phyloP scores from a whole-genome alignment of 2,888 invertebrate genomes.

The Himalopsyche kuldschensis region DNA sequence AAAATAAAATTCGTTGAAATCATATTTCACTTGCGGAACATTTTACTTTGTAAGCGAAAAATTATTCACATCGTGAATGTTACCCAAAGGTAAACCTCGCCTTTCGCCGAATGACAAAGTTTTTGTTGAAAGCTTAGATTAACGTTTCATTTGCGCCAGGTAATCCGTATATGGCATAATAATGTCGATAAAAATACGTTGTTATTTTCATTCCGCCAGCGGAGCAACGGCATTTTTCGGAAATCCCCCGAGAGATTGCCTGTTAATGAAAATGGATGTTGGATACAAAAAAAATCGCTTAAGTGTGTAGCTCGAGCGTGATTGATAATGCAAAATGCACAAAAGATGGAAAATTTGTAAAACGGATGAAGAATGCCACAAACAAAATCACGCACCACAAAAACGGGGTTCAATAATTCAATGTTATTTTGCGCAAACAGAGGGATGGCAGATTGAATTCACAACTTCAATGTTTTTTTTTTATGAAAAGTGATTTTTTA shows the following conservation, averaged over 20 bases:
- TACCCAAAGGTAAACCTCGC: not conserved
- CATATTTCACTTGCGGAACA: not conserved
- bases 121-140: not conserved
- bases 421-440: not conserved
- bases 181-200: not conserved
- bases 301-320: not conserved
- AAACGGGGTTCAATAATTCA: not conserved
- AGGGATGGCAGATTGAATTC: not conserved
- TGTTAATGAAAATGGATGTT: conserved; percentile 5
- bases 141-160: not conserved
- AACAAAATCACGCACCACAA: not conserved
- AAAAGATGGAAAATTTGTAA: not conserved
- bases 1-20: not conserved
- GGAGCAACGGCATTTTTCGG: not conserved
- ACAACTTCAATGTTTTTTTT: not conserved
- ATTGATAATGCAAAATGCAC: not conserved
- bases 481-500: not conserved
- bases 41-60: not conserved
- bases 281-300: not conserved
- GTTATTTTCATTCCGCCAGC: not conserved
- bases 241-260: not conserved
- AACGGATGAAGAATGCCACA: not conserved
- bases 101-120: not conserved
- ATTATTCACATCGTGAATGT: not conserved
- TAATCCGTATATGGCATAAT: not conserved